A percentile compares a stretch with the other conserved stretches of the same genome.
phyloP scores from a whole-genome alignment of 2,113 vertebrate species.

The Siniperca knerii region DNA sequence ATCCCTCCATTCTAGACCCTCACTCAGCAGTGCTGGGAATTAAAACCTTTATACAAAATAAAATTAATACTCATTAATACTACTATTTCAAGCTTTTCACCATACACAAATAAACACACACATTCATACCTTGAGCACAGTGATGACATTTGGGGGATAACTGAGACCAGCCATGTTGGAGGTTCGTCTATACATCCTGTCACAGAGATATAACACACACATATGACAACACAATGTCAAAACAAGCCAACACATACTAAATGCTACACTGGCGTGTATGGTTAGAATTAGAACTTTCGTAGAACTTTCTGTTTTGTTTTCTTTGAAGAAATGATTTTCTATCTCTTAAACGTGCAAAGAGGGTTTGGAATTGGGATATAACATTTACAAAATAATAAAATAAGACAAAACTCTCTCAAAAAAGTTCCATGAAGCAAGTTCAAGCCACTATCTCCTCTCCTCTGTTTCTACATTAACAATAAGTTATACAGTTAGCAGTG shows the following conservation, averaged over 20 bases:
- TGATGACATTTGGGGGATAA: slow-evolving; percentile 92
- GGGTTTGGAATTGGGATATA: background rate
- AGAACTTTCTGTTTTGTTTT: background rate
- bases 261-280: background rate
- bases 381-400: background rate
- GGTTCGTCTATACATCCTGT: slow-evolving; percentile 95
- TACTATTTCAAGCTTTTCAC: background rate
- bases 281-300: background rate
- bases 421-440: too few species aligned
- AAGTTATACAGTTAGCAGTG: too few species aligned
- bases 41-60: background rate
- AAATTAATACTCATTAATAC: background rate
- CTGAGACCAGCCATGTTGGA: slow-evolving; percentile 94
- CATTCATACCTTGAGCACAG: slow-evolving; percentile 91
- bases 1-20: background rate
- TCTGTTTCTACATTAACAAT: too few species aligned
- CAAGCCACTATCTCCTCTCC: background rate
- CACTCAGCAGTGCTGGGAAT: too few species aligned
- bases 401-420: background rate
- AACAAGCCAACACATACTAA: background rate
- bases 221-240: background rate
- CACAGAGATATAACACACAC: slow-evolving; percentile 54
- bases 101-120: background rate
- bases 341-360: background rate
- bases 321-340: background rate